Conservation (phyloP, 2,888 invertebrate genomes). For the Hydropsyche betteni region DNA sequence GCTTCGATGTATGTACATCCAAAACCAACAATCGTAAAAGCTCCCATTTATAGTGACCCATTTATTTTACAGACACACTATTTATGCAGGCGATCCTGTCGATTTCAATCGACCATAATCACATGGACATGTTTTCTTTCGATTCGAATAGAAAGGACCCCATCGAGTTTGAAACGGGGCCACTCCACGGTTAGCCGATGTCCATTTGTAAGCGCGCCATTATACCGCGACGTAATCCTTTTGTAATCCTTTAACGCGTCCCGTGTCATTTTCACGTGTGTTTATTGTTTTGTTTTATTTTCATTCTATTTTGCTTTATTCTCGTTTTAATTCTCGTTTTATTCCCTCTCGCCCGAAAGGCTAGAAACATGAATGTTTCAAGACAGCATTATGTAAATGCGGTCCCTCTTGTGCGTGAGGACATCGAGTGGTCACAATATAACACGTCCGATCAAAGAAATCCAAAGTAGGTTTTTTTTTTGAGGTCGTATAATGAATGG, state of each 20-base stretch:
- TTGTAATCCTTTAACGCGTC: slow-evolving; percentile 48
- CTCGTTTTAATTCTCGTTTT: background rate
- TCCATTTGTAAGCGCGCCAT: too few relatives aligned
- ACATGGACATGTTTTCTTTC: too few relatives aligned
- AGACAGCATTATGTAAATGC: slow-evolving; percentile 23
- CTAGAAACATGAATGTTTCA: slow-evolving; percentile 15
- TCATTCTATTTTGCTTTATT: too few relatives aligned
- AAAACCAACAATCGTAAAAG: too few relatives aligned
- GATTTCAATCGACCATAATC: background rate
- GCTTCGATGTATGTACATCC: too few relatives aligned
- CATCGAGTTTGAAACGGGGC: too few relatives aligned
- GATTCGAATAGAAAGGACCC: too few relatives aligned
- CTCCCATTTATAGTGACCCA: background rate
- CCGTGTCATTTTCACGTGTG: slow-evolving; percentile 41
- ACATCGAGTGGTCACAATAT: too few relatives aligned
- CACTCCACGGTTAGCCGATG: too few relatives aligned
- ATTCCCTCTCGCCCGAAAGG: background rate
- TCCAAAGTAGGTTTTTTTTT: too few relatives aligned
- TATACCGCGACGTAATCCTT: slow-evolving; percentile 37
- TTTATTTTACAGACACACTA: background rate
- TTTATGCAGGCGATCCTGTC: background rate
- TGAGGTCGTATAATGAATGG: too few relatives aligned
- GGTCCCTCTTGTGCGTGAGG: background rate
- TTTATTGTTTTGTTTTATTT: slow-evolving; percentile 33
- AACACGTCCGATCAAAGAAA: slow-evolving; percentile 7